Conservation (phyloP, 1,140 invertebrate genomes). For the Neodiprion fabricii region DNA sequence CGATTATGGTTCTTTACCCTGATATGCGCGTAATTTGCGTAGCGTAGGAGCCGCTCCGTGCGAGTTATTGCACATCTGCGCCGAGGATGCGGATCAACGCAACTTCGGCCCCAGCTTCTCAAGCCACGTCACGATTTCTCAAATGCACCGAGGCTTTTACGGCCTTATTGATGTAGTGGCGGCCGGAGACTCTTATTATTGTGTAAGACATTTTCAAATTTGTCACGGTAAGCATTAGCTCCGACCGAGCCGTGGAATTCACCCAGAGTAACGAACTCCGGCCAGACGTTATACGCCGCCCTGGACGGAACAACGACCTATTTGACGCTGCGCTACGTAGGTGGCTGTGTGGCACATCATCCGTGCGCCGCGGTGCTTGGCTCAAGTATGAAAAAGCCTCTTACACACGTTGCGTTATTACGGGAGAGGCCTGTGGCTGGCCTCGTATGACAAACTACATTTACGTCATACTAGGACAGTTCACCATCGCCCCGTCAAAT, state of each 20-base stretch:
- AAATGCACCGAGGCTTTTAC: too few relatives aligned
- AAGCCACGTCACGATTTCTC: too few relatives aligned
- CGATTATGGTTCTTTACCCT: conserved; percentile 5
- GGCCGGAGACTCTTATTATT: too few relatives aligned
- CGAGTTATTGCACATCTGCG: too few relatives aligned
- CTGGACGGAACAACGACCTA: not conserved
- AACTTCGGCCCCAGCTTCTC: not conserved
- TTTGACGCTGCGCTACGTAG: too few relatives aligned
- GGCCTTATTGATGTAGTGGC: too few relatives aligned
- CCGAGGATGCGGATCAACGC: not conserved
- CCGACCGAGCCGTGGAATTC: not conserved
- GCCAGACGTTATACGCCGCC: not conserved
- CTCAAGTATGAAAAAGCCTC: not conserved
- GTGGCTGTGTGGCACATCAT: too few relatives aligned
- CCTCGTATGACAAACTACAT: not conserved
- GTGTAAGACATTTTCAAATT: too few relatives aligned
- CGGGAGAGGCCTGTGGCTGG: not conserved
- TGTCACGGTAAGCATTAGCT: too few relatives aligned
- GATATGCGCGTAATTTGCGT: not conserved
- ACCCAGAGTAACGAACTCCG: not conserved
- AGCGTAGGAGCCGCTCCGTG: not conserved
- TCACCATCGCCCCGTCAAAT: not conserved
- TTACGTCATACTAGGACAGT: not conserved
- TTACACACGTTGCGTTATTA: not conserved
- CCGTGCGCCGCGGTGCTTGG: too few relatives aligned